These are phyloP conservation scores for Meriones psammophilus DNA, from an alignment of 2,797 vertebrate species.

Conservation along the genomic window DNA sequence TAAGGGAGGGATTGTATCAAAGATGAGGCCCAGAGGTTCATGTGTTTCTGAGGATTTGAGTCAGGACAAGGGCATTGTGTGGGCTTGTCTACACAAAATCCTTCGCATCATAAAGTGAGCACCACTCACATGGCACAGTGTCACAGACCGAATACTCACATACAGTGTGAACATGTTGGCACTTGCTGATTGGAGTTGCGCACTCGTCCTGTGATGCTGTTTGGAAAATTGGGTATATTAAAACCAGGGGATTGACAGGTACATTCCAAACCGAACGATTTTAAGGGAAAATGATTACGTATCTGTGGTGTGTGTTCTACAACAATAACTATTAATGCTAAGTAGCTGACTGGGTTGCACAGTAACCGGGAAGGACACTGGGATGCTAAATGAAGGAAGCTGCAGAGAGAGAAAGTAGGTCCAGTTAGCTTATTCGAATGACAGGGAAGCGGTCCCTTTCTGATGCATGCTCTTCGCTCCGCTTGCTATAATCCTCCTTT, in stretches of 20 bases:
- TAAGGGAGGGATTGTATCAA: not conserved
- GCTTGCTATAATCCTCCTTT: not conserved
- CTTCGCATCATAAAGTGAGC: no score
- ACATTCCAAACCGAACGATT: not conserved
- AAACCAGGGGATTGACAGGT: not conserved
- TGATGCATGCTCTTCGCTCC: not conserved
- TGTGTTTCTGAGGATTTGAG: not conserved
- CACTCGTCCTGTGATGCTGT: not conserved
- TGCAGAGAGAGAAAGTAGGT: not conserved
- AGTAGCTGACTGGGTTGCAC: not conserved
- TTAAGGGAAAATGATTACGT: not conserved
- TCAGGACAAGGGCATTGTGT: not conserved
- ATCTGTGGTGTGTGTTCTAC: not conserved
- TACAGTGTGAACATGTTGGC: not conserved
- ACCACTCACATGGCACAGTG: not conserved
- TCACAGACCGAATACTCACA: not conserved
- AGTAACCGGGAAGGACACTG: not conserved
- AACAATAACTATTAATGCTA: not conserved
- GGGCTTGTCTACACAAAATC: not conserved
- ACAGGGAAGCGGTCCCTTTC: not conserved
- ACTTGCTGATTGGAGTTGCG: not conserved
- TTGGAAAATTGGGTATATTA: not conserved
- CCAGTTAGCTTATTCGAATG: not conserved
- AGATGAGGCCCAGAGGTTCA: not conserved
- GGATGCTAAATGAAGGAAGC: not conserved